These are phyloP conservation scores for Apis laboriosa DNA, from an alignment of 1,140 invertebrate genomes.

Conservation along the genomic window DNA sequence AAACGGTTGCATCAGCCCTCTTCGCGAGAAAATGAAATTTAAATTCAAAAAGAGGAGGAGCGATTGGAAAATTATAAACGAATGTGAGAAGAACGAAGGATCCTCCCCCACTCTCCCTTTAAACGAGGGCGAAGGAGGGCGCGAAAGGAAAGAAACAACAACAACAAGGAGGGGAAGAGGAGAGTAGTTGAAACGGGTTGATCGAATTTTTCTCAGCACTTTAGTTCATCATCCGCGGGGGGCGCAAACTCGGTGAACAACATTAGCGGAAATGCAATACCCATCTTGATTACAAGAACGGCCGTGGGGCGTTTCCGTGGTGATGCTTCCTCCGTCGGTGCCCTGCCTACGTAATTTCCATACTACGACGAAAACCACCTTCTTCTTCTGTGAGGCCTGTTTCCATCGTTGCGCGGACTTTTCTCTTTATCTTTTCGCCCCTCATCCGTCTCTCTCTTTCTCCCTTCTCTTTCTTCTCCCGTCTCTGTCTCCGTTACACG, in stretches of 20 bases:
- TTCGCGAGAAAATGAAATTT: too few relatives aligned
- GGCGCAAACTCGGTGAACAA: slow-evolving; percentile 40
- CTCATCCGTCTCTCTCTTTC: neutral
- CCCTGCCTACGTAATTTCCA: slow-evolving; percentile 50
- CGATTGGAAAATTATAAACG: too few relatives aligned
- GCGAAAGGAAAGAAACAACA: neutral
- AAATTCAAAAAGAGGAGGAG: too few relatives aligned
- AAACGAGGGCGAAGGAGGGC: neutral
- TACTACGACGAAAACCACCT: slow-evolving; percentile 29
- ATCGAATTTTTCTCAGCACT: slow-evolving; percentile 48
- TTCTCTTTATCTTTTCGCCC: slow-evolving; percentile 44
- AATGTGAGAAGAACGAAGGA: too few relatives aligned
- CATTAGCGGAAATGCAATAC: slow-evolving; percentile 51
- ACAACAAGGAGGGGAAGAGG: neutral
- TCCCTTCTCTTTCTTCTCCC: neutral
- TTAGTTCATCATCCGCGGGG: slow-evolving; percentile 41
- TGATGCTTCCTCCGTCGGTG: slow-evolving; percentile 35
- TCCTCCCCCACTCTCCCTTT: too few relatives aligned
- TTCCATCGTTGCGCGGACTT: slow-evolving; percentile 14
- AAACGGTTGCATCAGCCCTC: neutral
- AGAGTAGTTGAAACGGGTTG: slow-evolving; percentile 29
- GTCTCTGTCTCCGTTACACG: neutral
- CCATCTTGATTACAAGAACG: slow-evolving; percentile 49
- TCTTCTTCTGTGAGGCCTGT: slow-evolving; percentile 16
- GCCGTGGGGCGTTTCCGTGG: slow-evolving; percentile 47